phyloP scores from a whole-genome alignment of 2,113 vertebrate genomes.

The Trinectes maculatus region DNA sequence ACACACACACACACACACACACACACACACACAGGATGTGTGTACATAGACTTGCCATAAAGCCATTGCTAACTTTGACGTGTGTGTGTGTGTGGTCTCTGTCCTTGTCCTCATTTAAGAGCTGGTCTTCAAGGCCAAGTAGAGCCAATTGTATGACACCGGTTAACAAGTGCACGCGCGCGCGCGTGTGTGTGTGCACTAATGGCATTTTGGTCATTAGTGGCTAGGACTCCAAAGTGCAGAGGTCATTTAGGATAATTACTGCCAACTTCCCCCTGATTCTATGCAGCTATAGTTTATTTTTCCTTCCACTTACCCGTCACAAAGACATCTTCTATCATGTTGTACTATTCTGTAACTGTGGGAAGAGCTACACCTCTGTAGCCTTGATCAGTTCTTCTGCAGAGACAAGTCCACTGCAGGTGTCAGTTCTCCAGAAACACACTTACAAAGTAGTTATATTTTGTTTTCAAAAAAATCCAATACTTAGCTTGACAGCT shows the following conservation, averaged over 20 bases:
- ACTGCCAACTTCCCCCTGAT: constrained; percentile 35
- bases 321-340: background rate
- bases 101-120: constrained; percentile 58
- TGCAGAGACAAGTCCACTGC: background rate
- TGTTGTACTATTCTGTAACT: background rate
- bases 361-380: background rate
- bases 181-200: constrained; percentile 29
- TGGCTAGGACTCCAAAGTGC: constrained; percentile 54
- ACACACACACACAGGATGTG: constrained; percentile 23
- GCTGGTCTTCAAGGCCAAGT: constrained; percentile 53
- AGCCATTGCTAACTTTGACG: constrained; percentile 29
- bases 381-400: background rate
- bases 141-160: constrained; percentile 62
- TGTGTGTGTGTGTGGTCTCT: constrained; percentile 28
- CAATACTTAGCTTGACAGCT: background rate
- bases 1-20: constrained; percentile 20
- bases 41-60: constrained; percentile 20
- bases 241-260: constrained; percentile 68
- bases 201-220: constrained; percentile 56
- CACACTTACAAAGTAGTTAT: background rate
- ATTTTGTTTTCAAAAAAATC: background rate
- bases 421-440: background rate
- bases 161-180: constrained; percentile 43
- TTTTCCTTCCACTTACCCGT: constrained; percentile 5
- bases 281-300: constrained; percentile 2